Conservation (phyloP, 2,797 vertebrate genomes). For the Mustela erminea region DNA sequence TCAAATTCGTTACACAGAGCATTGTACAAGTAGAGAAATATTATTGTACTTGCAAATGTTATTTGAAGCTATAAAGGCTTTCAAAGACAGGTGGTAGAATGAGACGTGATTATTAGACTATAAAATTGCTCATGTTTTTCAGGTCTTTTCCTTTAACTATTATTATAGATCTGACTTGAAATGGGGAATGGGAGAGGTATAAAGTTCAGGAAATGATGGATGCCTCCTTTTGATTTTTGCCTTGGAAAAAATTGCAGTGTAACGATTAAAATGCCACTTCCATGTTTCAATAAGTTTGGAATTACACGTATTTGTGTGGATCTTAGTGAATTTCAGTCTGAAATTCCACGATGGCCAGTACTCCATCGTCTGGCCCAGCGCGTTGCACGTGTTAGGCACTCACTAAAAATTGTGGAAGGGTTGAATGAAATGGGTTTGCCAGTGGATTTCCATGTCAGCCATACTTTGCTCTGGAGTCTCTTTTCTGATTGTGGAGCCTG, state of each 20-base stretch:
- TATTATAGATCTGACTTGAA: neutral
- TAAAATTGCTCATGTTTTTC: neutral
- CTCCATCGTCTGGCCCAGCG: neutral
- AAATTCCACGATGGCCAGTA: neutral
- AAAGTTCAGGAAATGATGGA: conserved; percentile 27
- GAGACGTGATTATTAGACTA: conserved; percentile 51
- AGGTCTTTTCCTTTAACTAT: neutral
- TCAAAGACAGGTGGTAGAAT: conserved; percentile 55
- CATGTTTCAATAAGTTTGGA: neutral
- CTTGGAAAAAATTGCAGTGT: neutral
- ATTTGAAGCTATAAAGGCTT: conserved; percentile 50
- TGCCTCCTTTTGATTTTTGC: neutral
- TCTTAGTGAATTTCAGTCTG: conserved; percentile 50
- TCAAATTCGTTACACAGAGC: conserved; percentile 67
- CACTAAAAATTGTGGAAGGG: neutral
- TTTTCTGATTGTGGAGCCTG: neutral
- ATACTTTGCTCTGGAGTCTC: neutral
- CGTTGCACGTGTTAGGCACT: neutral
- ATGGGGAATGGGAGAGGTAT: neutral
- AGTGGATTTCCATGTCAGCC: neutral
- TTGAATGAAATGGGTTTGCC: neutral
- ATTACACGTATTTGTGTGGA: conserved; percentile 36
- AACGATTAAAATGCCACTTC: neutral
- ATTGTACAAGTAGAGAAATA: conserved; percentile 55
- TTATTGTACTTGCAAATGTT: conserved; percentile 60